Conservation (phyloP, 2,888 invertebrate genomes). For the Bhutanitis thaidina region DNA sequence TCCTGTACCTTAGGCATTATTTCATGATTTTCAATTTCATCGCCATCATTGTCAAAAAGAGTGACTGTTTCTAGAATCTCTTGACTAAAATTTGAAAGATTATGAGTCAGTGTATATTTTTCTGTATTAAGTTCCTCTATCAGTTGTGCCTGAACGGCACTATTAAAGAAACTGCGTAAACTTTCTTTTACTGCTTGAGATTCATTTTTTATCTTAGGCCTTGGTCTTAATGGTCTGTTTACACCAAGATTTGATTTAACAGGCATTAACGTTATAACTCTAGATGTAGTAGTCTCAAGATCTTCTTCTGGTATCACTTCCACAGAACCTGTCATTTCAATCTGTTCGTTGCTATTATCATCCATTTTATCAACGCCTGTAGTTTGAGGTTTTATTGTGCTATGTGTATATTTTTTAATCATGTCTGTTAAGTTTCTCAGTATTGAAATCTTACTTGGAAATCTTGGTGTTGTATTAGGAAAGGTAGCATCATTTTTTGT, state of each 20-base stretch:
- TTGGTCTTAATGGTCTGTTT: conserved; percentile 83
- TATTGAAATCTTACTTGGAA: conserved; percentile 63
- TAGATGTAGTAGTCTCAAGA: conserved; percentile 58
- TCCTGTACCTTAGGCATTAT: conserved; percentile 38
- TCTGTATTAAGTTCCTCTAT: conserved; percentile 50
- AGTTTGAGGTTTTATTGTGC: conserved; percentile 48
- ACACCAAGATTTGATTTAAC: conserved; percentile 90
- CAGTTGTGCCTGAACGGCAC: conserved; percentile 42
- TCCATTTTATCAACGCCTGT: conserved; percentile 29
- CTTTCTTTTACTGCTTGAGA: conserved; percentile 50
- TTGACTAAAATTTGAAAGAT: conserved; percentile 35
- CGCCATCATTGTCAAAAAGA: conserved; percentile 30
- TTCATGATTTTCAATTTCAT: conserved; percentile 31
- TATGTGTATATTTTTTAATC: conserved; percentile 81
- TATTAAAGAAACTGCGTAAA: conserved; percentile 53
- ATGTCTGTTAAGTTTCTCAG: conserved; percentile 83
- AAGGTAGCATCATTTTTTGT: conserved; percentile 75
- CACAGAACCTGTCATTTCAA: conserved; percentile 63
- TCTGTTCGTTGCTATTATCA: conserved; percentile 43
- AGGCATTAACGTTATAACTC: conserved; percentile 83
- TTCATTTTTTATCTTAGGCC: conserved; percentile 73
- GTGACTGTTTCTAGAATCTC: conserved; percentile 42
- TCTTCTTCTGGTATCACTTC: conserved; percentile 70
- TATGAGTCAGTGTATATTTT: conserved; percentile 38
- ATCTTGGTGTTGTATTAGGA: conserved; percentile 66